Percentiles rank a stretch among this genome's conserved stretches.
Evolutionary conservation across 2,797 vertebrate species (phyloP).

Genomic region (Micrastur ruficollis): DNA sequence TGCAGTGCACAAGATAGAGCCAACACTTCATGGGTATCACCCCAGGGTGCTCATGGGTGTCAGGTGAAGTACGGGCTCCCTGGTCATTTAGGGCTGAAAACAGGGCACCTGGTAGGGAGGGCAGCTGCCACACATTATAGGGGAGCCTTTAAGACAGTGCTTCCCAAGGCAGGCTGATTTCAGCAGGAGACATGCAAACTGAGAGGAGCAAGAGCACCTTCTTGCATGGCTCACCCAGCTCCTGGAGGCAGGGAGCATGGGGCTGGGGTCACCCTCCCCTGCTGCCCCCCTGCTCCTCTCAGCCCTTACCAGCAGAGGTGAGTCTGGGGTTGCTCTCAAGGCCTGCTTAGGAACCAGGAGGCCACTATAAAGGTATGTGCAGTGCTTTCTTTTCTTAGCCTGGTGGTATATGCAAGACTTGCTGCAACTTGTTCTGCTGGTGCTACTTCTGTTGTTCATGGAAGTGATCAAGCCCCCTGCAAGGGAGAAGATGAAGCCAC

Average conservation of each 20-base stretch:
- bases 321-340: background rate
- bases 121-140: background rate
- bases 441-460: rapidly evolving
- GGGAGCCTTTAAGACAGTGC: background rate
- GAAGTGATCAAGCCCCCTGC: rapidly evolving
- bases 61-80: rapidly evolving
- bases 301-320: background rate
- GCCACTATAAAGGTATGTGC: rapidly evolving
- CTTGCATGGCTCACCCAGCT: background rate
- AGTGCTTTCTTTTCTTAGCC: background rate
- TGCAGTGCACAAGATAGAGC: rapidly evolving
- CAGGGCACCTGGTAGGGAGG: background rate
- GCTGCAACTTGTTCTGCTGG: rapidly evolving
- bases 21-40: rapidly evolving
- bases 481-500: rapidly evolving
- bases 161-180: background rate
- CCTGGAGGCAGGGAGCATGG: rapidly evolving
- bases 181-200: rapidly evolving
- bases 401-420: rapidly evolving
- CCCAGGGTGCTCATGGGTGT: background rate
- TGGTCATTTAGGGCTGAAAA: background rate
- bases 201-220: background rate
- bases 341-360: background rate
- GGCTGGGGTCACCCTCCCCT: rapidly evolving
- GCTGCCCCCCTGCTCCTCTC: too few relatives aligned